These are phyloP conservation scores for Catonia carolina DNA, from an alignment of 2,888 invertebrate genomes.

Conservation along the genomic window DNA sequence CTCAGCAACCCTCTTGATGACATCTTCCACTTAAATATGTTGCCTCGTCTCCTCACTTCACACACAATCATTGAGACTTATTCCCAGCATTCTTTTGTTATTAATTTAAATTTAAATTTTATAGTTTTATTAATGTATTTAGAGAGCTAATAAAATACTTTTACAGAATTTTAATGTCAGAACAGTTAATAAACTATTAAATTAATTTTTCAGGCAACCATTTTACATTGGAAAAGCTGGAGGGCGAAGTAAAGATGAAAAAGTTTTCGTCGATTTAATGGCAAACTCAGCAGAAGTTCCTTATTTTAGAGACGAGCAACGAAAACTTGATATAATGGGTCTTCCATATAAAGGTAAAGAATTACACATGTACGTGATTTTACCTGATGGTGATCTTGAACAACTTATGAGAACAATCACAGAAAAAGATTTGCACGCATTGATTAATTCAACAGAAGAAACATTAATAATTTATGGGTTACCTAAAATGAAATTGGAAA, in stretches of 20 bases:
- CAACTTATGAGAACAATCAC: conserved; percentile 45
- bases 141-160: too few species aligned
- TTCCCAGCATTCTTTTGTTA: too few species aligned
- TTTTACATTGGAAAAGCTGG: conserved; percentile 40
- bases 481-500: conserved; percentile 66
- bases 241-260: conserved; percentile 42
- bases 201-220: conserved; percentile 27
- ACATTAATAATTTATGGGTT: conserved; percentile 38
- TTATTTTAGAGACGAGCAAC: conserved; percentile 47
- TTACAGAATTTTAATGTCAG: too few species aligned
- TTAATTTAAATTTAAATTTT: too few species aligned
- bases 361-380: conserved; percentile 56
- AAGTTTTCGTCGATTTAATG: conserved; percentile 56
- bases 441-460: conserved; percentile 50
- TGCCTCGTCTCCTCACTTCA: too few species aligned
- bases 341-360: conserved; percentile 63
- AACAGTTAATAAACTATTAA: too few species aligned
- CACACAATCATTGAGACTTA: too few species aligned
- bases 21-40: too few species aligned
- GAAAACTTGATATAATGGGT: conserved; percentile 57
- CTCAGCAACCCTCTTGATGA: too few species aligned
- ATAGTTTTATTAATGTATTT: too few species aligned
- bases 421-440: conserved; percentile 41
- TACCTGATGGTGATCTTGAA: conserved; percentile 50
- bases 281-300: conserved; percentile 54